These are phyloP conservation scores for Macropus fuliginosus DNA, from an alignment of 2,797 vertebrate genomes.

Conservation along the genomic window DNA sequence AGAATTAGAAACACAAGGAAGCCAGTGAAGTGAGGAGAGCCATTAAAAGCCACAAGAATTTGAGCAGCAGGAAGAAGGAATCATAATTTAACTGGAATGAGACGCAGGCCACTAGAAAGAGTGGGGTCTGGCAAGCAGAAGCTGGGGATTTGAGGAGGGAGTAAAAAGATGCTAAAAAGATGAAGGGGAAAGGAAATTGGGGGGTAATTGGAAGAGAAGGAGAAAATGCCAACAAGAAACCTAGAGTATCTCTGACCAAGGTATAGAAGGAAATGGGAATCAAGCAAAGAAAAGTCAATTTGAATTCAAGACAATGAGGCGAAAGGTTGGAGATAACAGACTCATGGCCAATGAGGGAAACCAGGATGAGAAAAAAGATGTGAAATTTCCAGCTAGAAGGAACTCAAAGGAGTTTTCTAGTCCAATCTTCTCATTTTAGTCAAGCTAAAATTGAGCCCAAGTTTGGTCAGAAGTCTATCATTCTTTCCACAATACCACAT, in stretches of 20 bases:
- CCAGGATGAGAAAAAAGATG: not conserved
- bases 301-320: fast-evolving
- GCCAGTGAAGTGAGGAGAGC: not conserved
- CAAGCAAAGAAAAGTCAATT: not conserved
- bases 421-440: not conserved
- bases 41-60: fast-evolving
- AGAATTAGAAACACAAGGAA: constrained; percentile 21
- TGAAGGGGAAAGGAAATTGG: not conserved
- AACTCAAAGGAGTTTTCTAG: not conserved
- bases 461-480: not conserved
- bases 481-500: not conserved
- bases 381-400: not conserved
- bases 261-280: not conserved
- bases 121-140: not conserved
- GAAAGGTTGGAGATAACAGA: not conserved
- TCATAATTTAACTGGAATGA: not conserved
- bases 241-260: not conserved
- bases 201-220: fast-evolving
- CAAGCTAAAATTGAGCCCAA: not conserved
- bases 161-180: not conserved
- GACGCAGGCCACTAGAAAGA: not conserved
- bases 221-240: not conserved
- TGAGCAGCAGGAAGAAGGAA: not conserved
- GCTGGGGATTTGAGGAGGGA: fast-evolving
- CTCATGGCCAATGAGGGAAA: not conserved